These are phyloP conservation scores for Drosophila kanekoi DNA, from an alignment of 2,888 invertebrate genomes.

Conservation along the genomic window DNA sequence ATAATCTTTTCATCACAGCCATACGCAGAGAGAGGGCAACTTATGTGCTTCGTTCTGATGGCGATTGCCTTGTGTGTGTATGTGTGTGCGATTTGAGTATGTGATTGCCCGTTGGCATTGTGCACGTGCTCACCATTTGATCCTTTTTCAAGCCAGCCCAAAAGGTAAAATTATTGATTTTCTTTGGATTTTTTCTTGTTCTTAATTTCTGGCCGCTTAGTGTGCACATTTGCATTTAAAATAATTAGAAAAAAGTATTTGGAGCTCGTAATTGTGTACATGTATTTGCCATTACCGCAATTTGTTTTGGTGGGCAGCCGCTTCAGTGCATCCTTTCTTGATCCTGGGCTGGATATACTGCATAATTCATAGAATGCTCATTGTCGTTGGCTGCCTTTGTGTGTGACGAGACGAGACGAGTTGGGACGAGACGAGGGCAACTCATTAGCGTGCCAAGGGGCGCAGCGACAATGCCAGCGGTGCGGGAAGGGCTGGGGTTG, in stretches of 20 bases:
- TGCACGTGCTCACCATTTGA: conserved; percentile 71
- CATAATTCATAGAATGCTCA: conserved; percentile 66
- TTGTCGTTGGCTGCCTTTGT: conserved; percentile 49
- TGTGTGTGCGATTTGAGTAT: conserved; percentile 12
- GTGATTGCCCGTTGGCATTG: conserved; percentile 43
- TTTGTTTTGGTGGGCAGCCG: conserved; percentile 53
- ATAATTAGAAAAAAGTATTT: conserved; percentile 59
- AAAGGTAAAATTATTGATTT: conserved; percentile 68
- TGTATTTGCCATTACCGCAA: conserved; percentile 65
- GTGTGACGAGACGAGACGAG: conserved; percentile 8
- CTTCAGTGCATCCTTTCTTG: conserved; percentile 63
- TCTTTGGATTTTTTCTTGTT: conserved; percentile 9
- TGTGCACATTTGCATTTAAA: conserved; percentile 66
- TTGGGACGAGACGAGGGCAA: conserved; percentile 44
- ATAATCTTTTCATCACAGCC: conserved; percentile 22
- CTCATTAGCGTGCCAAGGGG: conserved; percentile 68
- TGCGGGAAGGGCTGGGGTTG: neutral
- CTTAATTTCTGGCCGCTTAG: conserved; percentile 26
- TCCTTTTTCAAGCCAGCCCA: conserved; percentile 61
- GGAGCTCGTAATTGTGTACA: conserved; percentile 19
- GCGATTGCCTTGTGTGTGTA: conserved; percentile 21
- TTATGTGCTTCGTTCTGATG: conserved; percentile 42
- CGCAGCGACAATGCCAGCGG: conserved; percentile 20
- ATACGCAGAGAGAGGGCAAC: conserved; percentile 43
- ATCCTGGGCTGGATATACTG: conserved; percentile 37